These are phyloP conservation scores for Corvus moneduloides DNA, from an alignment of 2,113 vertebrate species.

Conservation along the genomic window DNA sequence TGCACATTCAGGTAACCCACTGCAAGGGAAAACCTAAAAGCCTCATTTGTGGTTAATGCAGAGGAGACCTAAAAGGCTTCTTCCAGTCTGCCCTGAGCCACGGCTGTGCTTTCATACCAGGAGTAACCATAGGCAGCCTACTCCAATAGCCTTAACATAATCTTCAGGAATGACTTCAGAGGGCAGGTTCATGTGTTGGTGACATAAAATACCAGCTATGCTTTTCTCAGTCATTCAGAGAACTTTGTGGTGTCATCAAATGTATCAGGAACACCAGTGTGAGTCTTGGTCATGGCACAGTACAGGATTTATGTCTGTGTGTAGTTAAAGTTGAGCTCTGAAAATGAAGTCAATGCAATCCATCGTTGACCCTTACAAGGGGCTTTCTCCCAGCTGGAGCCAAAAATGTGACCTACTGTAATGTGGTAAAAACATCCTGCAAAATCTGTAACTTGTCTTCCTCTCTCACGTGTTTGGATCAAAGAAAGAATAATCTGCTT, in stretches of 20 bases:
- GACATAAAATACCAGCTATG: background rate
- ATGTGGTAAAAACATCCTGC: background rate
- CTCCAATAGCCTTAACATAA: conserved; percentile 1
- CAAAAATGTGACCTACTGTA: background rate
- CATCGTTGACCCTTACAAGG: background rate
- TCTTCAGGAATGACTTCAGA: background rate
- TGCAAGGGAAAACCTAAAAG: background rate
- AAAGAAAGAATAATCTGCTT: background rate
- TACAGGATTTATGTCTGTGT: background rate
- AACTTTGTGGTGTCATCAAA: background rate
- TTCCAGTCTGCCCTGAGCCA: background rate
- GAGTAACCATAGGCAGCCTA: background rate
- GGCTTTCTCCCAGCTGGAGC: background rate
- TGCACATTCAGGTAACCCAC: background rate
- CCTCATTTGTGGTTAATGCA: background rate
- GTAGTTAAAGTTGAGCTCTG: background rate
- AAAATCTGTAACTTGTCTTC: background rate
- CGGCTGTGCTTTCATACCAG: background rate
- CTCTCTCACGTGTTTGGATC: background rate
- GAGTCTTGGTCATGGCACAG: background rate
- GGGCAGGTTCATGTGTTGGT: background rate
- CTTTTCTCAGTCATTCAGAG: background rate
- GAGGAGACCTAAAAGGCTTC: background rate
- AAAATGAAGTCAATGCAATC: background rate
- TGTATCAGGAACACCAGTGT: background rate